Percentiles rank a stretch among this genome's conserved stretches.
These are phyloP conservation scores for Lacanobia oleracea DNA, from an alignment of 2,888 invertebrate genomes.

Conservation along the genomic window DNA sequence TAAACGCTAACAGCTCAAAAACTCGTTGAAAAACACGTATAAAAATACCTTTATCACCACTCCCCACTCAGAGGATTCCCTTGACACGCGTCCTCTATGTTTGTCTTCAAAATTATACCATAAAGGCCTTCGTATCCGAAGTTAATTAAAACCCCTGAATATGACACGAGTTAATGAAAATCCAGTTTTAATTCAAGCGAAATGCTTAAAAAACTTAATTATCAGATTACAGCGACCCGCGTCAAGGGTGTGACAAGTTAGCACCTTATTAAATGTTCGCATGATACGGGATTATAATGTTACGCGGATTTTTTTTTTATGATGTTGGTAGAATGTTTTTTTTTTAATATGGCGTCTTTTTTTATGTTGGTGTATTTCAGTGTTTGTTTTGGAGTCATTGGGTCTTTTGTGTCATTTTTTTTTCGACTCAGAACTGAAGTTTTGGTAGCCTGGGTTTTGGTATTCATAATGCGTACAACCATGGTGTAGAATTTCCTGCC, in stretches of 20 bases:
- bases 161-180: conserved; percentile 62
- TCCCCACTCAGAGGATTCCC: conserved; percentile 10
- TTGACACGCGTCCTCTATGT: conserved; percentile 13
- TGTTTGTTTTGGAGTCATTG: background rate
- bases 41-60: conserved; percentile 22
- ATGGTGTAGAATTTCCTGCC: too few relatives aligned
- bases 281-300: conserved; percentile 55
- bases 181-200: conserved; percentile 50
- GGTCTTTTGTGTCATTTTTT: too few relatives aligned
- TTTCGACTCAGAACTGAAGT: too few relatives aligned
- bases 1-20: conserved; percentile 1
- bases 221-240: conserved; percentile 59
- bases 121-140: conserved; percentile 24
- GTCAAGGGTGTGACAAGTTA: conserved; percentile 59
- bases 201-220: conserved; percentile 68
- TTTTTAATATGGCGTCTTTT: conserved; percentile 9
- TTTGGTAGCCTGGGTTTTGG: too few relatives aligned
- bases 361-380: background rate
- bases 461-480: too few relatives aligned
- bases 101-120: conserved; percentile 48
- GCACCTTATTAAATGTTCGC: conserved; percentile 60
- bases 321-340: conserved; percentile 5
- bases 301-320: conserved; percentile 18
- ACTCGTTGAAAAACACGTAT: conserved; percentile 33
- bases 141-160: conserved; percentile 61